Evolutionary conservation across 2,797 vertebrate genomes (phyloP), one percentile per base, ranked within the genome.

Genomic region (Philypnodon macrostomus): DNA sequence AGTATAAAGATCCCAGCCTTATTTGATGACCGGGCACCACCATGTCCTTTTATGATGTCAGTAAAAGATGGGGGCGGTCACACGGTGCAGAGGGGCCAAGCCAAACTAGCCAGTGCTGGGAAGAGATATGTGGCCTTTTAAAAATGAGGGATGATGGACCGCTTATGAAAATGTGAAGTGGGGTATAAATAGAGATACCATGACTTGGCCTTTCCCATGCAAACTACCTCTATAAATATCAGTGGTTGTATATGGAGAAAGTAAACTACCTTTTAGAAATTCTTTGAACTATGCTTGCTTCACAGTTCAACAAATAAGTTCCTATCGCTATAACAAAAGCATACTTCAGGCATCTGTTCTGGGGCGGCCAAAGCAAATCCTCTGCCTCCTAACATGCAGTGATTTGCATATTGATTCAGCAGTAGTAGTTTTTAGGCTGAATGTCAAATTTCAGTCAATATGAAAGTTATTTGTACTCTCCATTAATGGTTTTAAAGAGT

Each of bases 21-120:
- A 41, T 26, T 41, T 16, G 21, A 41, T 26, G 39, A 41, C 23
- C 4, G 39, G 39, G 39, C 23, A 41, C 7, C 8, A 7, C 8
- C 23, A 6, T 41, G 39, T 41, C 23, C 21, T 26, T 40, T 26
- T 26, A 21, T 41, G 39, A 41, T 27, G 13, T 10, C 39, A 41
- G 21, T 15, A 8, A 12, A 41, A 4, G 13, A 41, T 26, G 13
- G n/a, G 7, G 21, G 38, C n/a, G 38, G 21, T 15, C 38, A 40
- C 38, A 24, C 8, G 5, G 36, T 24, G 21, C 7, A 5, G 21
- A 40, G 8, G 9, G 39, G 39, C 39, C 39, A 27, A 27, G 39
- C 18, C 23, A 14, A 15, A 16, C 39, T 10, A 26, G 23, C 13
- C n/a, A 41, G 19, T 15, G 27, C 7, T 30, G 27, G 39, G n/a